These are phyloP conservation scores for Meleagris gallopavo DNA, from an alignment of 2,113 vertebrate genomes.

Conservation along the genomic window DNA sequence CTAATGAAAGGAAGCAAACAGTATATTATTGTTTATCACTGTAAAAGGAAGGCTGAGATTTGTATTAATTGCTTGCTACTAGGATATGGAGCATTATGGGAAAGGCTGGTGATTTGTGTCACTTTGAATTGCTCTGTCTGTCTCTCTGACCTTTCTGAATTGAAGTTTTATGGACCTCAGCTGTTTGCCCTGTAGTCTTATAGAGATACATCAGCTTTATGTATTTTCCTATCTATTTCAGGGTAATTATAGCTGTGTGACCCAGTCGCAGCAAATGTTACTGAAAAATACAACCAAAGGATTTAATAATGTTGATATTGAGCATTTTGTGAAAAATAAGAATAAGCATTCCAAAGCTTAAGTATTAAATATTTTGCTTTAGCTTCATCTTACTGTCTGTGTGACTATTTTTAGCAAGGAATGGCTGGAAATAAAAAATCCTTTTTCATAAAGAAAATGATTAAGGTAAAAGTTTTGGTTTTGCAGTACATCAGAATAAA, in stretches of 20 bases:
- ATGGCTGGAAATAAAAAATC: not conserved
- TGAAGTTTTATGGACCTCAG: constrained; percentile 27
- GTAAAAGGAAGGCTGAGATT: not conserved
- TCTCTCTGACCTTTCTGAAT: constrained; percentile 37
- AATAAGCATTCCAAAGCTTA: not conserved
- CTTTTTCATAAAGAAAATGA: not conserved
- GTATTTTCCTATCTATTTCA: not conserved
- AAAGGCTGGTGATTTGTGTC: constrained; percentile 29
- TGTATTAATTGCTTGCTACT: not conserved
- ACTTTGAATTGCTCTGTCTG: not conserved
- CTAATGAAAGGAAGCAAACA: not conserved
- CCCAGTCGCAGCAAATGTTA: not conserved
- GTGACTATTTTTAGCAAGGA: fast-evolving
- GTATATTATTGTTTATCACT: not conserved
- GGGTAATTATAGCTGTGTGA: not conserved
- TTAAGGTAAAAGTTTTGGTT: not conserved
- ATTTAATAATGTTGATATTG: not conserved
- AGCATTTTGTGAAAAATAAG: not conserved
- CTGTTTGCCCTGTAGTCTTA: not conserved
- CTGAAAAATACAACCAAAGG: not conserved
- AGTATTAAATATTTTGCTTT: not conserved
- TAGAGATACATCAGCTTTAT: not conserved
- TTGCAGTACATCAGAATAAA: not conserved
- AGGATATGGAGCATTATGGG: not conserved
- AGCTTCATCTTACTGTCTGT: not conserved